These are phyloP conservation scores for Sandelia bainsii DNA, from an alignment of 2,797 vertebrate species.

Conservation along the genomic window DNA sequence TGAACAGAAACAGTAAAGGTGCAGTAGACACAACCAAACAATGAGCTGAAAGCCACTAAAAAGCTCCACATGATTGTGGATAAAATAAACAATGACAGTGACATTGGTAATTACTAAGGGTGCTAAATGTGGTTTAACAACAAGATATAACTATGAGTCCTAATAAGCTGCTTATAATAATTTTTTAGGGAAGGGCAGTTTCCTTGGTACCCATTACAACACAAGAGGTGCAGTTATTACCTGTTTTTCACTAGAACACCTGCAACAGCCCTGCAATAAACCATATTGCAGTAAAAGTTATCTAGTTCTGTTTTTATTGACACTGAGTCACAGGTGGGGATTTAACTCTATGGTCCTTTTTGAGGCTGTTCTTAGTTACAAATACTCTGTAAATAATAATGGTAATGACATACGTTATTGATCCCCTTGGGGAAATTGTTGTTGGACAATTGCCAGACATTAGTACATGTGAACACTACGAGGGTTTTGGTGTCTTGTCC, in stretches of 20 bases:
- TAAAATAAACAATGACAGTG: no score
- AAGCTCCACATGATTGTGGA: background rate
- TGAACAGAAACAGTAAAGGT: background rate
- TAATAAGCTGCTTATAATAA: background rate
- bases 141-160: background rate
- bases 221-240: background rate
- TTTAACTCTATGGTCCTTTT: background rate
- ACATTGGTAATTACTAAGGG: background rate
- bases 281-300: background rate
- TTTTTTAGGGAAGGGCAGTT: no score
- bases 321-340: constrained; percentile 6
- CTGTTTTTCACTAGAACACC: constrained; percentile 5
- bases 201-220: no score
- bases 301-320: constrained; percentile 6
- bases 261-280: background rate
- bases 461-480: no score
- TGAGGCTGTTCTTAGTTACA: no score
- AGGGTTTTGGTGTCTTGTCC: no score
- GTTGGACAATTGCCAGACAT: no score
- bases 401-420: no score
- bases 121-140: background rate
- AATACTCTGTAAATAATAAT: no score
- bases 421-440: no score
- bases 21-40: no score
- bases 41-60: no score